Conservation (phyloP, 2,113 vertebrate genomes). For the Naja naja region DNA sequence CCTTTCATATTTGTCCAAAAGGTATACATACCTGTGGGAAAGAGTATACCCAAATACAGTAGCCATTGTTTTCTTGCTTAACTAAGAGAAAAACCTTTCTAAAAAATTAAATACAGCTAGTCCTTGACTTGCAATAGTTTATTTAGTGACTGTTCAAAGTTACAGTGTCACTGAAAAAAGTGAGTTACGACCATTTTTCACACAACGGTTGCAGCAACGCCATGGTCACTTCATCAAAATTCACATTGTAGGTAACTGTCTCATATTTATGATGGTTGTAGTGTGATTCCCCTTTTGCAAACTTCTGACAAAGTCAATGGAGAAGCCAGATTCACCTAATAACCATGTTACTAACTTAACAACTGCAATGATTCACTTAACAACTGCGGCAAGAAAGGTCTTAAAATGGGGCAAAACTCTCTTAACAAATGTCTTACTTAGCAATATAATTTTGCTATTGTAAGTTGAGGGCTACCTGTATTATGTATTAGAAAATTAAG, state of each 20-base stretch:
- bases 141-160: background rate
- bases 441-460: background rate
- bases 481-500: background rate
- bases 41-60: background rate
- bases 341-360: background rate
- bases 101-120: background rate
- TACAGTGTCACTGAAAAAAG: background rate
- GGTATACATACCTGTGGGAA: background rate
- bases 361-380: background rate
- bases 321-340: background rate
- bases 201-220: background rate
- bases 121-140: background rate
- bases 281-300: background rate
- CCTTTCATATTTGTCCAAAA: background rate
- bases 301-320: too few species aligned
- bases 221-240: background rate
- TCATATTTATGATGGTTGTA: background rate
- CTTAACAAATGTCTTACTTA: too few species aligned
- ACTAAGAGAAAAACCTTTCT: too few species aligned
- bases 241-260: background rate
- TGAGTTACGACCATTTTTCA: background rate
- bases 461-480: background rate
- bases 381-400: too few species aligned
- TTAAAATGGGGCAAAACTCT: too few species aligned
- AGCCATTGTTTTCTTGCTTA: background rate